phyloP scores from a whole-genome alignment of 2,113 vertebrate species.

The Chloebia gouldiae region DNA sequence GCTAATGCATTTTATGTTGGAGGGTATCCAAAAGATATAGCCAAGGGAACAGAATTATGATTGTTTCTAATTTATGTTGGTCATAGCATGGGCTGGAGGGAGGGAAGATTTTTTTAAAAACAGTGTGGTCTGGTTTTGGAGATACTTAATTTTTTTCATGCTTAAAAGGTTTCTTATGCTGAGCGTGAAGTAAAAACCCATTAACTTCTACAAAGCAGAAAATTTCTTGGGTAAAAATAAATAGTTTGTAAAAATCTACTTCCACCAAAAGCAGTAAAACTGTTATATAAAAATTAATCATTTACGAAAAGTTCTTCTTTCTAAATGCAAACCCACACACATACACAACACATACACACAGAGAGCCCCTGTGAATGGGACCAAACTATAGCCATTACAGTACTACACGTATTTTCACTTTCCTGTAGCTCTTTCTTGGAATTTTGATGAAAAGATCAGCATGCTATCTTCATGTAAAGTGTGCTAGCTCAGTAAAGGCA shows the following conservation, averaged over 20 bases:
- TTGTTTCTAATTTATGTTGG: slow-evolving; percentile 25
- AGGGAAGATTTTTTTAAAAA: slow-evolving; percentile 43
- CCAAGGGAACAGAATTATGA: slow-evolving; percentile 31
- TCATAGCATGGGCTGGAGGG: slow-evolving; percentile 14
- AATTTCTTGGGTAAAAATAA: background rate
- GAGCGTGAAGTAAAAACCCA: background rate
- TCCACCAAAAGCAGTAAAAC: background rate
- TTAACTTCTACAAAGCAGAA: background rate
- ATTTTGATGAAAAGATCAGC: background rate
- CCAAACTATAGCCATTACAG: background rate
- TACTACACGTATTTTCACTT: background rate
- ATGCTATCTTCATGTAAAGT: background rate
- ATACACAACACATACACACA: background rate
- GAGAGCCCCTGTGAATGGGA: rapidly evolving
- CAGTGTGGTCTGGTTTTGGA: background rate
- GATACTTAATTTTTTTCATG: background rate
- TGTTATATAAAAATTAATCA: background rate
- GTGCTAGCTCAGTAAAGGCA: background rate
- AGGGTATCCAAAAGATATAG: slow-evolving; percentile 42
- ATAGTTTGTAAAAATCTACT: background rate
- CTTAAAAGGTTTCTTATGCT: background rate
- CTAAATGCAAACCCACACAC: background rate
- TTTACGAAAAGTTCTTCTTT: background rate
- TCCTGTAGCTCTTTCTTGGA: background rate
- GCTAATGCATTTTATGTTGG: slow-evolving; percentile 34